phyloP scores from a whole-genome alignment of 1,140 invertebrate genomes.

The Chrysopa pallens region DNA sequence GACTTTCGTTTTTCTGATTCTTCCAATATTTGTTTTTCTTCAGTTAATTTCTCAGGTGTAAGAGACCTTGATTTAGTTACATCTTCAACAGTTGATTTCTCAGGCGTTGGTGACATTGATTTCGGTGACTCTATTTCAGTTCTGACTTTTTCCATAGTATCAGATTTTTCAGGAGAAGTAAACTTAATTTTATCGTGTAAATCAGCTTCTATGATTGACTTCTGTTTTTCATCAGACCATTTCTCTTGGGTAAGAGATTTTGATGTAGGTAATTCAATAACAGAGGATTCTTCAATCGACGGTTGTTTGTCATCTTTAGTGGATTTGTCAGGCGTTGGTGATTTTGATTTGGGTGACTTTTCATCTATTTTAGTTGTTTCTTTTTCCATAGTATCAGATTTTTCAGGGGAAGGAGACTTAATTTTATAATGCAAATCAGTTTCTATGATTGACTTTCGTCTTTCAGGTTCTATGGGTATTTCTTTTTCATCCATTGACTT shows the following conservation, averaged over 20 bases:
- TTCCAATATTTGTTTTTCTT: background rate
- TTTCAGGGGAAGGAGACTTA: too few relatives aligned
- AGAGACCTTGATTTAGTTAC: background rate
- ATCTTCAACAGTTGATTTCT: background rate
- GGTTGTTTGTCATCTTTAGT: conserved; percentile 12
- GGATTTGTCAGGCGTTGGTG: conserved; percentile 3
- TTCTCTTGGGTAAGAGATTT: too few relatives aligned
- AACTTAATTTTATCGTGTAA: background rate
- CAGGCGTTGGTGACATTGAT: background rate
- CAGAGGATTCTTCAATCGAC: too few relatives aligned
- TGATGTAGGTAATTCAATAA: too few relatives aligned
- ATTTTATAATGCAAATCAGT: too few relatives aligned
- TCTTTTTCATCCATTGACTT: too few relatives aligned
- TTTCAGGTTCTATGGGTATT: too few relatives aligned
- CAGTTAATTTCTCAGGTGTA: background rate
- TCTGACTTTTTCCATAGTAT: background rate
- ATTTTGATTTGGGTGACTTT: background rate
- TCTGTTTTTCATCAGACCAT: conserved; percentile 14
- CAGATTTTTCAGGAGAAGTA: background rate
- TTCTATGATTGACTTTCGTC: too few relatives aligned
- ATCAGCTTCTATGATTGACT: background rate
- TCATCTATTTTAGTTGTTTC: conserved; percentile 6
- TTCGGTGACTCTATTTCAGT: background rate
- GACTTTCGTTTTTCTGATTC: background rate
- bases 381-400: too few relatives aligned